Evolutionary conservation across 37 sponge, comb jelly and placozoan species (phyloP).

Genomic region (Mnemiopsis leidyi): DNA sequence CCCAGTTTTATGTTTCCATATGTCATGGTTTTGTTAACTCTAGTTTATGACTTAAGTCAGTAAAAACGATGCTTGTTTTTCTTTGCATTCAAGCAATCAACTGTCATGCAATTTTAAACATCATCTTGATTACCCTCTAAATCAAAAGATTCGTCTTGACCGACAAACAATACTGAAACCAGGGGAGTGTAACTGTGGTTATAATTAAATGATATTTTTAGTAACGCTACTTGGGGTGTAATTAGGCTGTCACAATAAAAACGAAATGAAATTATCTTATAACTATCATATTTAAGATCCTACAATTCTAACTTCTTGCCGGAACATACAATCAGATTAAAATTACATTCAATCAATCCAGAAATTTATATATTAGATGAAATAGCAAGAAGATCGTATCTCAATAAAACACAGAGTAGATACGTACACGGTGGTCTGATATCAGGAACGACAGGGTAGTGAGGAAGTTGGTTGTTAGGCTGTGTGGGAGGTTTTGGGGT

Average conservation of each 20-base stretch:
- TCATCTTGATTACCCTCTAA: background rate
- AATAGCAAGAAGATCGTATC: background rate
- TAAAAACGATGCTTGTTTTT: background rate
- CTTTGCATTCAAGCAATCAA: background rate
- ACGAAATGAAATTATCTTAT: too few species aligned
- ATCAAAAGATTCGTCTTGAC: background rate
- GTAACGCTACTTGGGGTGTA: too few species aligned
- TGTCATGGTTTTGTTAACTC: too few species aligned
- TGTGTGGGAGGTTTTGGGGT: slow-evolving; percentile 1
- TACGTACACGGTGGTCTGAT: slow-evolving; percentile 21
- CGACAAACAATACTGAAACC: background rate
- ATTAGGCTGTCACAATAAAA: too few species aligned
- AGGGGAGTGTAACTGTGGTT: too few species aligned
- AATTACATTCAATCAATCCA: background rate
- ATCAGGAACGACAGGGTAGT: slow-evolving; percentile 1
- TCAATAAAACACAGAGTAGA: background rate
- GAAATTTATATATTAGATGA: background rate
- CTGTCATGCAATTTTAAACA: background rate
- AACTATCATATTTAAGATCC: too few species aligned
- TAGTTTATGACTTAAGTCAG: too few species aligned
- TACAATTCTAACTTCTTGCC: too few species aligned
- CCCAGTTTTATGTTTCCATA: too few species aligned
- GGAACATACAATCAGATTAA: too few species aligned
- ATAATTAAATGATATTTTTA: too few species aligned
- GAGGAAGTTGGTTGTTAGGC: background rate